Conservation (phyloP, 2,113 vertebrate species). For the Strix aluco region DNA sequence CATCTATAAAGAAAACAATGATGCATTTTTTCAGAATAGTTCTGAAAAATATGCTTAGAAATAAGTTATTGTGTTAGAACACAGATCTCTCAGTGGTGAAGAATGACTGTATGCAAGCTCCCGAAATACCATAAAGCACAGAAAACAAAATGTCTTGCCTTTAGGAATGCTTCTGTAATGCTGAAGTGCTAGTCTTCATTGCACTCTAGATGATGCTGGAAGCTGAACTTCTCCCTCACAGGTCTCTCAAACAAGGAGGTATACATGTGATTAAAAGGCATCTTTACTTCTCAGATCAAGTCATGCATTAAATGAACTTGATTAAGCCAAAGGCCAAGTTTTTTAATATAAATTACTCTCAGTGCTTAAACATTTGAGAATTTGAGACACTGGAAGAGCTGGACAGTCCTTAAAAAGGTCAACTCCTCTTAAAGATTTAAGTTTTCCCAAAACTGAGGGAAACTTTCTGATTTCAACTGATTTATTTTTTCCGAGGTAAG, state of each 20-base stretch:
- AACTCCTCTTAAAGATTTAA: not conserved
- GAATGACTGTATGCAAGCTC: not conserved
- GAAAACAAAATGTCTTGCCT: not conserved
- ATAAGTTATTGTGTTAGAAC: not conserved
- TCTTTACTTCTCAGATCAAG: not conserved
- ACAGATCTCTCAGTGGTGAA: not conserved
- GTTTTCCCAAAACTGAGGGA: not conserved
- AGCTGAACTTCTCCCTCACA: not conserved
- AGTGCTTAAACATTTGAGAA: not conserved
- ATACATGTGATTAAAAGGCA: not conserved
- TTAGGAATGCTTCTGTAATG: not conserved
- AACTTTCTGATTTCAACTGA: not conserved
- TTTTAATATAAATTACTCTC: not conserved
- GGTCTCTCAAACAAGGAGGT: not conserved
- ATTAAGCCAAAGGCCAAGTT: not conserved
- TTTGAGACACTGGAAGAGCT: not conserved
- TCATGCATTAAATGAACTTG: not conserved
- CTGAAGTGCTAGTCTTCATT: not conserved
- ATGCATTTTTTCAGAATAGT: not conserved
- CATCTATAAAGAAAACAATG: not conserved
- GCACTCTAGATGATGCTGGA: not conserved
- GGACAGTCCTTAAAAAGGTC: not conserved
- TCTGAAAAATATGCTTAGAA: not conserved
- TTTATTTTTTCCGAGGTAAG: not conserved
- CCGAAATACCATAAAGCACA: not conserved